Percentiles rank a stretch among this genome's conserved stretches.
Evolutionary conservation across 2,797 vertebrate species (phyloP).

Genomic region (Oryzias sinensis): DNA sequence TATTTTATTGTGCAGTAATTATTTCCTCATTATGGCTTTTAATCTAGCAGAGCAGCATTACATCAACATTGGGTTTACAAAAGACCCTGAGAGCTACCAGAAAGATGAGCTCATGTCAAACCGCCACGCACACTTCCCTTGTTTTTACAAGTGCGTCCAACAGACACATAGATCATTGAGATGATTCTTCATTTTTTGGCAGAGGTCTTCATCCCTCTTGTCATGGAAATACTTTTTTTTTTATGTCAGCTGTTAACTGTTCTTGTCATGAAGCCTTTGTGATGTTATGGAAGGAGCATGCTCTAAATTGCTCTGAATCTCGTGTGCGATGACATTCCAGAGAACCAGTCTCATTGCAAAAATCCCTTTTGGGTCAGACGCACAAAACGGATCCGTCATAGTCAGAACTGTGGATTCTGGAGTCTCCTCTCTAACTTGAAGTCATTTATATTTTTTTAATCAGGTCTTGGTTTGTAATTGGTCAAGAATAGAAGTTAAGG

Average conservation of each 20-base stretch:
- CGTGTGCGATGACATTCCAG: too few relatives aligned
- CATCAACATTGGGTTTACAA: conserved; percentile 8
- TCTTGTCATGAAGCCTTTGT: conserved; percentile 32
- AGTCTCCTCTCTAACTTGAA: conserved; percentile 10
- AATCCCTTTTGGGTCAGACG: conserved; percentile 47
- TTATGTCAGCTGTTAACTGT: conserved; percentile 5
- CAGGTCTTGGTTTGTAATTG: conserved; percentile 21
- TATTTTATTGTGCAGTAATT: conserved; percentile 10
- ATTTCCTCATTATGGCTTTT: conserved; percentile 14
- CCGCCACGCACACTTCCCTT: conserved; percentile 11
- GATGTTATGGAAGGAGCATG: conserved; percentile 10
- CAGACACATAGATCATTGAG: conserved; percentile 20
- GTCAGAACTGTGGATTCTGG: conserved; percentile 24
- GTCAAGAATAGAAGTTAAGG: conserved; percentile 21
- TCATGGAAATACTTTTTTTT: conserved; percentile 8
- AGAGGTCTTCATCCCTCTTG: conserved; percentile 4
- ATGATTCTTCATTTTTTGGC: conserved; percentile 6
- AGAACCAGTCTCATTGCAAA: too few relatives aligned
- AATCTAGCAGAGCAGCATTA: conserved; percentile 1
- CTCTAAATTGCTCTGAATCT: conserved; percentile 1
- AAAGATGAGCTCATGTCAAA: conserved; percentile 23
- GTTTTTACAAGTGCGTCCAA: conserved; percentile 11
- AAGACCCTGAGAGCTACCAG: not conserved
- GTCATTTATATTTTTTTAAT: not conserved
- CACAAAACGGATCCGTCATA: conserved; percentile 37